Evolutionary conservation across 2,113 vertebrate species (phyloP).

Genomic region (Corythaeola cristata): DNA sequence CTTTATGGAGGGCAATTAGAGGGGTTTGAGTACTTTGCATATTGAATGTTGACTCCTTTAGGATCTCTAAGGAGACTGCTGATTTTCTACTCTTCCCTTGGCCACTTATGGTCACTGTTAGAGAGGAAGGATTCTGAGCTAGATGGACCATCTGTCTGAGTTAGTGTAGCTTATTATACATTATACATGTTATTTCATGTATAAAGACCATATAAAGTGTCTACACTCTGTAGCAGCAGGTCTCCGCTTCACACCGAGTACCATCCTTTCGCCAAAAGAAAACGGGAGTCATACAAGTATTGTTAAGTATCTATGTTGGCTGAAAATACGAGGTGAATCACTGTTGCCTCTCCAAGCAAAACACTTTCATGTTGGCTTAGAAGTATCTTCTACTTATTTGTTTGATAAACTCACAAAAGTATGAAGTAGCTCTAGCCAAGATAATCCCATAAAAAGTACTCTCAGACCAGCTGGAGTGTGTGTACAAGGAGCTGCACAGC

Average conservation of each 20-base stretch:
- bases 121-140: neutral
- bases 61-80: neutral
- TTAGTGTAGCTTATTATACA: neutral
- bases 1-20: neutral
- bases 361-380: neutral
- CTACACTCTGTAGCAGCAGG: neutral
- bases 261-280: neutral
- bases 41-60: neutral
- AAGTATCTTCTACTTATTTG: neutral
- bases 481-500: neutral
- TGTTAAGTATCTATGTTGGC: neutral
- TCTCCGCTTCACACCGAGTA: neutral
- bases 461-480: neutral
- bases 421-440: neutral
- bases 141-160: neutral
- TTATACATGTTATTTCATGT: neutral
- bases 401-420: neutral
- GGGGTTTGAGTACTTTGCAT: neutral
- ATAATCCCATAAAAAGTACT: neutral
- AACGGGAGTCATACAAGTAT: neutral
- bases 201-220: neutral
- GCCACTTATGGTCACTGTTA: neutral
- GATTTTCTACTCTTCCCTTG: neutral
- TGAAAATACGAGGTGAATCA: neutral
- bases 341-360: neutral